phyloP scores from a whole-genome alignment of 2,113 vertebrate genomes.

The Hippocampus abdominalis region DNA sequence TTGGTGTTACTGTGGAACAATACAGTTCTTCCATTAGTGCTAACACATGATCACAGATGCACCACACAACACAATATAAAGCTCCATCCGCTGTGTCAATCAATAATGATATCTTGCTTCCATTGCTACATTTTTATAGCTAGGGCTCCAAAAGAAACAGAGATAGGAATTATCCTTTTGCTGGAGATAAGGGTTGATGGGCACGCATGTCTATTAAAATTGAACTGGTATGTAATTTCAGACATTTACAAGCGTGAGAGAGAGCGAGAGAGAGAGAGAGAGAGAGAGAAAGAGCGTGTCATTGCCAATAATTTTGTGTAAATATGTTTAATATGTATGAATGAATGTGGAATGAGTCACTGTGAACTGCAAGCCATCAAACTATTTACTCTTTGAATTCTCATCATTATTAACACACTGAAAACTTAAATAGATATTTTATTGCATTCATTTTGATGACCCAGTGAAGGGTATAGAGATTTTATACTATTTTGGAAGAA shows the following conservation, averaged over 20 bases:
- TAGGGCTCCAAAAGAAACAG: conserved; percentile 36
- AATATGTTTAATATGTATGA: background rate
- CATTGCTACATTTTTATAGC: conserved; percentile 14
- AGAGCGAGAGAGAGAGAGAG: background rate
- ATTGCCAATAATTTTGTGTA: background rate
- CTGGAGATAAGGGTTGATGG: conserved; percentile 52
- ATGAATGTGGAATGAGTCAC: background rate
- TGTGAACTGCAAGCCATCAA: background rate
- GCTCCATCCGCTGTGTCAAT: conserved; percentile 32
- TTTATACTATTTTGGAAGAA: background rate
- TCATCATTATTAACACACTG: background rate
- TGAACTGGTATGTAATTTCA: conserved; percentile 56
- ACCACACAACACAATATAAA: conserved; percentile 13
- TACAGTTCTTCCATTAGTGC: background rate
- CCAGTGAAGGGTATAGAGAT: background rate
- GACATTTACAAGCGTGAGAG: conserved; percentile 15
- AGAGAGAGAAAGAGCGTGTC: background rate
- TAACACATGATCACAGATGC: conserved; percentile 12
- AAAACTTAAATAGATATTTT: background rate
- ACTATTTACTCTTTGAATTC: background rate
- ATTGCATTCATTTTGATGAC: background rate
- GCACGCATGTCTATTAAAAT: conserved; percentile 59
- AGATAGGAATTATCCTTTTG: conserved; percentile 54
- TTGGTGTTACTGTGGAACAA: background rate
- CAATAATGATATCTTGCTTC: conserved; percentile 27